Evolutionary conservation across 2,888 invertebrate species (phyloP), one percentile per base, ranked within the genome.

Genomic region (Habrosyne pyritoides): DNA sequence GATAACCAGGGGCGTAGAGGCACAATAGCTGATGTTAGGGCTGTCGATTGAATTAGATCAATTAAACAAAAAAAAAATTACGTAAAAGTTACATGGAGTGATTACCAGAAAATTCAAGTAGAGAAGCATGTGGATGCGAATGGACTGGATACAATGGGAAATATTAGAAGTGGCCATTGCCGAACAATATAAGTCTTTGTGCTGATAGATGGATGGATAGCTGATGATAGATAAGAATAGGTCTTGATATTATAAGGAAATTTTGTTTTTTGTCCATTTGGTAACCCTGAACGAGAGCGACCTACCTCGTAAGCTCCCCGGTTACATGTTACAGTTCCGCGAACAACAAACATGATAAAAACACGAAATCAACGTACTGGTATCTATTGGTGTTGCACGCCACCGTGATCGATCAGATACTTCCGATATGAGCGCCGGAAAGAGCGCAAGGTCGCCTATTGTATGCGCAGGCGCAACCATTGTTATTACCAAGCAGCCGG

Each of bases 401-500:
- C 36, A 48, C 33, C 21, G 55, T 57, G 59, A 73, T 73, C 63
- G 65, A 59, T 60, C 62, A 48, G 63, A 57, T 55, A 55, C 36
- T 57, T 36, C 52, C 53, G 53, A 58, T 59, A 53, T 50, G 30
- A 49, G 54, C 53, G 67, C 36, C 55, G 54, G 66, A 85, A 85
- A 73, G 74, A 82, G 84, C 81, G 78, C 86, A 86, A 87, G 87
- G 87, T 78, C 84, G 77, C 67, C 65, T 61, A 72, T 72, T 74
- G 72, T 76, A 56, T 69, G 70, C 66, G 74, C 78, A 64, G 62
- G 71, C 78, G 70, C 74, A 71, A 51, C 73, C 67, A 75, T 80
- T 79, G 77, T 75, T 66, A 71, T 61, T 61, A 66, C 67, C 65
- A 70, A 77, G 70, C 70, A 75, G 71, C 66, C 70, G 70, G 61